Conservation (phyloP, 2,113 vertebrate genomes). For the Onychorhynchus coronatus region DNA sequence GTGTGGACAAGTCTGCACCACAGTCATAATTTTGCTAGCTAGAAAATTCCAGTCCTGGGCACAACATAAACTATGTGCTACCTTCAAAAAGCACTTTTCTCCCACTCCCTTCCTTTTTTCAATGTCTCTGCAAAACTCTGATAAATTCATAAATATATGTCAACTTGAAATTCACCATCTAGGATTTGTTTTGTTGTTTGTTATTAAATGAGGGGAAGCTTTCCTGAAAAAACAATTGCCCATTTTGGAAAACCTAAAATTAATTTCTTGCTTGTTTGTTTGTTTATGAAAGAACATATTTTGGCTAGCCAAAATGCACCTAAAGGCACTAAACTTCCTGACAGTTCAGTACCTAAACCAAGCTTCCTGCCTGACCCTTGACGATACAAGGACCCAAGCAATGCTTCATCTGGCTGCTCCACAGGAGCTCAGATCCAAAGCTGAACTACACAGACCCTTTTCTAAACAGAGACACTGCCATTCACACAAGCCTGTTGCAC, state of each 20-base stretch:
- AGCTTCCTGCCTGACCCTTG: background rate
- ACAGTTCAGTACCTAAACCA: background rate
- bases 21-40: slow-evolving; percentile 12
- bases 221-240: background rate
- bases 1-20: slow-evolving; percentile 35
- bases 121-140: background rate
- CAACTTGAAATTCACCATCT: background rate
- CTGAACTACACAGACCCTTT: background rate
- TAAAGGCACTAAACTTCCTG: background rate
- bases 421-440: background rate
- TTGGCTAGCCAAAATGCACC: background rate
- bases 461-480: fast-evolving
- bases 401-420: background rate
- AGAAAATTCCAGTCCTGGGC: slow-evolving; percentile 22
- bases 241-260: background rate
- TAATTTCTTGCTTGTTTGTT: background rate
- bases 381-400: background rate
- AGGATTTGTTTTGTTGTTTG: background rate
- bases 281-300: background rate
- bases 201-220: background rate
- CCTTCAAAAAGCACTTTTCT: background rate
- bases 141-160: background rate
- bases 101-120: background rate
- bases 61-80: background rate
- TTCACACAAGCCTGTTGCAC: background rate